These are phyloP conservation scores for Nymphalis polychloros DNA, from an alignment of 2,888 invertebrate genomes.

Conservation along the genomic window DNA sequence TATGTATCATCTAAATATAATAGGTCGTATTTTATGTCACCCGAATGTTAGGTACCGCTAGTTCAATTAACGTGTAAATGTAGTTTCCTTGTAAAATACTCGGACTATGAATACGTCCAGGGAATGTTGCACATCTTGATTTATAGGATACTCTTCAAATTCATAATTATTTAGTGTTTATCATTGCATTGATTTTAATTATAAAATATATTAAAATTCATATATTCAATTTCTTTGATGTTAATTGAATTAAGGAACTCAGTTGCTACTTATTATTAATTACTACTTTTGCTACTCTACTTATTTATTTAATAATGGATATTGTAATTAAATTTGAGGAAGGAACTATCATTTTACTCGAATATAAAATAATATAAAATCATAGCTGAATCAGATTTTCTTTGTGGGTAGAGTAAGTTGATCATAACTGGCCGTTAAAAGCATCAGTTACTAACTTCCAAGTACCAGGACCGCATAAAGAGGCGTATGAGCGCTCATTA, in stretches of 20 bases:
- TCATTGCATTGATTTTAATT: no score
- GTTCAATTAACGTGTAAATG: slow-evolving; percentile 13
- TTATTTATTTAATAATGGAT: no score
- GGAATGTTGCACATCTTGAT: slow-evolving; percentile 5
- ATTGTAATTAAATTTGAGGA: no score
- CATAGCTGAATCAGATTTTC: slow-evolving; percentile 8
- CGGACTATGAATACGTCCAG: slow-evolving; percentile 2
- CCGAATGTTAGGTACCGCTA: slow-evolving; percentile 13
- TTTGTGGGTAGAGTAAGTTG: slow-evolving; percentile 37
- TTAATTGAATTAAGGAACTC: no score
- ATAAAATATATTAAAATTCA: no score
- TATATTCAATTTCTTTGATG: no score
- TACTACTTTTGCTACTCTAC: no score
- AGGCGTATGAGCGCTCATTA: slow-evolving; percentile 78
- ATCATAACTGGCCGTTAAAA: slow-evolving; percentile 46
- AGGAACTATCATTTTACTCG: no score
- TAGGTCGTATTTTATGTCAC: slow-evolving; percentile 13
- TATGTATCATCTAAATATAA: slow-evolving; percentile 6
- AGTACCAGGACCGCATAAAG: slow-evolving; percentile 64
- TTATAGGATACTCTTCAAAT: not conserved
- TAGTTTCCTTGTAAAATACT: slow-evolving; percentile 13
- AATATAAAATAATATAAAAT: not conserved
- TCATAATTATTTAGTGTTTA: no score
- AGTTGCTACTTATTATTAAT: no score
- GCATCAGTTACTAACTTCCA: slow-evolving; percentile 42